Evolutionary conservation across 1,140 invertebrate species (phyloP).

Genomic region (Drosophila pandora): DNA sequence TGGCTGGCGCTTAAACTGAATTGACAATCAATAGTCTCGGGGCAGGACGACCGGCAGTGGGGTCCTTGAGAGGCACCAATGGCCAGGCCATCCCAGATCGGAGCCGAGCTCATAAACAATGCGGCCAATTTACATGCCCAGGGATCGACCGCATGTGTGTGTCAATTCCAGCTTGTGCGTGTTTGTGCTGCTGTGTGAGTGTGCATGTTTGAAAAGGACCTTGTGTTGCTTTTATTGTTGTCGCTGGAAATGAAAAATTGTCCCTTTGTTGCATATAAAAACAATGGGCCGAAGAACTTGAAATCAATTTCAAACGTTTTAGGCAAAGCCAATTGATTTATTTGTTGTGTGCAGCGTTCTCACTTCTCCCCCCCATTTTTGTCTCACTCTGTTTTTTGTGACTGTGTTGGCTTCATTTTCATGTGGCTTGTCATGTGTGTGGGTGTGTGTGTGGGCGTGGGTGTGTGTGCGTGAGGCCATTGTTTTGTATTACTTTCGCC

Average conservation of each 20-base stretch:
- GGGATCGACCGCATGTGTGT: conserved; percentile 50
- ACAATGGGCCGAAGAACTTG: conserved; percentile 78
- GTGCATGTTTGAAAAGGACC: conserved; percentile 46
- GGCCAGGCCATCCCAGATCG: conserved; percentile 19
- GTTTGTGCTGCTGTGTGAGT: conserved; percentile 15
- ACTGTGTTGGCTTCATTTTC: conserved; percentile 2
- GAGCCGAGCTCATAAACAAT: conserved; percentile 71
- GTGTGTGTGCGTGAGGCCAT: conserved; percentile 31
- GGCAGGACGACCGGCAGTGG: conserved; percentile 7
- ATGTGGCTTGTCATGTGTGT: neutral
- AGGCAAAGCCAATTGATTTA: conserved; percentile 80
- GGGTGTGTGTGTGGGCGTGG: conserved; percentile 10
- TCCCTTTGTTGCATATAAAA: conserved; percentile 81
- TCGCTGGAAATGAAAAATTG: conserved; percentile 75
- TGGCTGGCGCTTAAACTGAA: conserved; percentile 75
- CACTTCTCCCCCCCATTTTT: neutral
- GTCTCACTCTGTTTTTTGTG: conserved; percentile 17
- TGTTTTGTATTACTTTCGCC: conserved; percentile 60
- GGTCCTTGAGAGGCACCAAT: conserved; percentile 8
- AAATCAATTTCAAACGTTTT: conserved; percentile 81
- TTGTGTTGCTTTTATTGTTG: conserved; percentile 65
- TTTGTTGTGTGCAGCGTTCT: conserved; percentile 47
- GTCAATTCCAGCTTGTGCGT: conserved; percentile 11
- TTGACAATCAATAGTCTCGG: conserved; percentile 74
- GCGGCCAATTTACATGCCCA: conserved; percentile 77